Percentiles rank a stretch among this genome's conserved stretches.
Conservation (phyloP, 2,113 vertebrate genomes). For the Herpailurus yagouaroundi region DNA sequence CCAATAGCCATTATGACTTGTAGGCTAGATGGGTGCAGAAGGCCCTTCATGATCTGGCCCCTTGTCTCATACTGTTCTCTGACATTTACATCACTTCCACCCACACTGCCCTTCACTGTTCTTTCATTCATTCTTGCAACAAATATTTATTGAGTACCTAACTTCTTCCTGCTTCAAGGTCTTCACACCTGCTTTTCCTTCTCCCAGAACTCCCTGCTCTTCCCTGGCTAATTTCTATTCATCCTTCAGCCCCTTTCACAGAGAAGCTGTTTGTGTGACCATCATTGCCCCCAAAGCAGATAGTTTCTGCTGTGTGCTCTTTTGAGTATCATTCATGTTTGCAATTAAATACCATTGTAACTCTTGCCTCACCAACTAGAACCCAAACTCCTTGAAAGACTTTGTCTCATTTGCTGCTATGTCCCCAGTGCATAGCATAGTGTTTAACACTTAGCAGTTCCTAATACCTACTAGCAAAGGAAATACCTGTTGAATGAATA, state of each 20-base stretch:
- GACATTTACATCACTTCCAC: background rate
- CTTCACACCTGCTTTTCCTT: background rate
- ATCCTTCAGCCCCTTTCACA: background rate
- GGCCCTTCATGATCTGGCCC: background rate
- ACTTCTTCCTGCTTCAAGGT: background rate
- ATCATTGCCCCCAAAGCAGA: background rate
- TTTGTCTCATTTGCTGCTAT: background rate
- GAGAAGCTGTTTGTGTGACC: background rate
- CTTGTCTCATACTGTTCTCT: background rate
- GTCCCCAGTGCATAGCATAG: background rate
- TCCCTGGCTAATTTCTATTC: background rate
- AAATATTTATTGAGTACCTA: background rate
- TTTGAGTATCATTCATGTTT: background rate
- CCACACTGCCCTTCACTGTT: background rate
- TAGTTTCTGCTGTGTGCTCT: background rate
- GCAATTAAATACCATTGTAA: conserved; percentile 28
- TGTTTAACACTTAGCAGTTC: conserved; percentile 4
- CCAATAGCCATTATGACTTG: background rate
- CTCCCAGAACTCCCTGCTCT: background rate
- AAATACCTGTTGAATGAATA: conserved; percentile 24
- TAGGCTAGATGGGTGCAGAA: background rate
- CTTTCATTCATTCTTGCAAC: background rate
- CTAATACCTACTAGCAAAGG: background rate
- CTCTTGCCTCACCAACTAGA: background rate
- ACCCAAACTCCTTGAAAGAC: background rate